Evolutionary conservation across 2,888 invertebrate species (phyloP).

Genomic region (Eurytoma californica): DNA sequence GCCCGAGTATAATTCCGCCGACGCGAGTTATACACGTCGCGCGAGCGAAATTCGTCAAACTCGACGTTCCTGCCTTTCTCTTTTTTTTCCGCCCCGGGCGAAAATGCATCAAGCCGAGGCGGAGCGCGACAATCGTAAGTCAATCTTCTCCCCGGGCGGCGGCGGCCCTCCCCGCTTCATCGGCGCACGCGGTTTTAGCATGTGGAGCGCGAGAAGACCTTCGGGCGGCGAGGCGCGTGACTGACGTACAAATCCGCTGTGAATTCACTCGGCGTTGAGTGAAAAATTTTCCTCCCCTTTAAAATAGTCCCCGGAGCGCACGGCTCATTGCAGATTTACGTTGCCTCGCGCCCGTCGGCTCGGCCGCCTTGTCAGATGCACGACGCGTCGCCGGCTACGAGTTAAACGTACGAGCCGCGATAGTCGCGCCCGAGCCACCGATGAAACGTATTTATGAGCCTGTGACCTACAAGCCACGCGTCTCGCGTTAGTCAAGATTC

Average conservation of each 20-base stretch:
- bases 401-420: not conserved
- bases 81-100: not conserved
- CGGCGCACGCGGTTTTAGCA: constrained; percentile 2
- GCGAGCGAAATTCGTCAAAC: constrained; percentile 42
- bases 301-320: constrained; percentile 22
- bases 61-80: not conserved
- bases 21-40: constrained; percentile 1
- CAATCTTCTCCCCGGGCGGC: constrained; percentile 31
- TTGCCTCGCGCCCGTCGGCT: not conserved
- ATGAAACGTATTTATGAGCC: constrained; percentile 2
- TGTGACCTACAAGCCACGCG: no score
- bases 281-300: constrained; percentile 37
- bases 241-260: constrained; percentile 50
- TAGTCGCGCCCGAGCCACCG: not conserved
- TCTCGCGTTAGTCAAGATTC: no score
- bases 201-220: constrained; percentile 10
- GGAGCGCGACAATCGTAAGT: constrained; percentile 46
- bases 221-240: constrained; percentile 30
- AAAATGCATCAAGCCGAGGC: constrained; percentile 10
- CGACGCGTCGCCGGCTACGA: not conserved
- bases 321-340: constrained; percentile 39
- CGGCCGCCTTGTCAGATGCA: not conserved
- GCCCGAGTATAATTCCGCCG: not conserved
- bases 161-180: not conserved
- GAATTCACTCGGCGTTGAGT: constrained; percentile 51